A percentile compares a stretch with the other conserved stretches of the same genome.
phyloP scores from a whole-genome alignment of 2,888 invertebrate genomes.

The Horisme vitalbata region DNA sequence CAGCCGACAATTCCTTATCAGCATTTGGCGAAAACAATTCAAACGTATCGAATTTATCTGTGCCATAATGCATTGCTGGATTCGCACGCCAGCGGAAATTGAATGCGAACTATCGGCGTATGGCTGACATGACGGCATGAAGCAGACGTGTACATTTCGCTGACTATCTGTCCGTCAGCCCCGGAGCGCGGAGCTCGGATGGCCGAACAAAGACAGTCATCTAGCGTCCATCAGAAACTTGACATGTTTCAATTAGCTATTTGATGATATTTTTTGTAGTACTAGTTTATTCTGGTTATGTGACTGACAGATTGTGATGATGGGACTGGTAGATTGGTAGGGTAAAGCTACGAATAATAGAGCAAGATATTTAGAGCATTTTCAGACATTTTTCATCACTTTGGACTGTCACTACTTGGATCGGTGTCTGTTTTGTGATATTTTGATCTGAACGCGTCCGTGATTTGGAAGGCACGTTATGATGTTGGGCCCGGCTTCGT shows the following conservation, averaged over 20 bases:
- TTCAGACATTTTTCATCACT: too few relatives aligned
- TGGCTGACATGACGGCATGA: constrained; percentile 51
- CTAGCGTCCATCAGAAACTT: constrained; percentile 53
- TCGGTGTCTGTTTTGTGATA: too few relatives aligned
- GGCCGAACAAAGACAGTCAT: constrained; percentile 60
- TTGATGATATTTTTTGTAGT: constrained; percentile 24
- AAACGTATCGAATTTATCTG: constrained; percentile 43
- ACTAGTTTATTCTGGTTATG: background rate
- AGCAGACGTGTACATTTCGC: constrained; percentile 42
- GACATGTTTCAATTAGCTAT: constrained; percentile 54
- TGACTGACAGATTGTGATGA: constrained; percentile 1
- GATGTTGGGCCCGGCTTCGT: too few relatives aligned
- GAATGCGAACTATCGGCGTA: constrained; percentile 61
- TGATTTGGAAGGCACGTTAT: too few relatives aligned
- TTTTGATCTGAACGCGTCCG: too few relatives aligned
- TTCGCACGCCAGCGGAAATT: constrained; percentile 62
- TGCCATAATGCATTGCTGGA: constrained; percentile 50
- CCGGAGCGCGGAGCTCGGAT: constrained; percentile 4
- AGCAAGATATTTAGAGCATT: too few relatives aligned
- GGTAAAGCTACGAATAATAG: background rate
- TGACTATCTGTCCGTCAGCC: constrained; percentile 58
- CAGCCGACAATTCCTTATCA: constrained; percentile 4
- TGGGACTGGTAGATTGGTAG: background rate
- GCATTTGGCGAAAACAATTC: constrained; percentile 26
- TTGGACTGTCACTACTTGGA: too few relatives aligned